Evolutionary conservation across 2,888 invertebrate species (phyloP).

Genomic region (Drosophila flavopinicola): DNA sequence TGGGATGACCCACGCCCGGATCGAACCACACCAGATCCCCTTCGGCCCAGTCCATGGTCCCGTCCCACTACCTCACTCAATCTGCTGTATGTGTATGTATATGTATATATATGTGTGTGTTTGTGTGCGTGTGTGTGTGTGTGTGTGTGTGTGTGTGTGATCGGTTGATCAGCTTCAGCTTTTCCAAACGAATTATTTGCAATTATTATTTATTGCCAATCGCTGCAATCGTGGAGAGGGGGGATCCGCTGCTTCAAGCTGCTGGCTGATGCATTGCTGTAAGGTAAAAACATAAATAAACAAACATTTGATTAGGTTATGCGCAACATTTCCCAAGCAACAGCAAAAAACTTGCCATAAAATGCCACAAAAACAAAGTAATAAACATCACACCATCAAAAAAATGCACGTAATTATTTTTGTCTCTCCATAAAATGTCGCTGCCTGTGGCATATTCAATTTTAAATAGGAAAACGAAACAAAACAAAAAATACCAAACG

Average conservation of each 20-base stretch:
- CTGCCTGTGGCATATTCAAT: constrained; percentile 56
- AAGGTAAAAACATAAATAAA: constrained; percentile 31
- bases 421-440: constrained; percentile 48
- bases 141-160: neutral
- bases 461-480: neutral
- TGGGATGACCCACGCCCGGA: constrained; percentile 94
- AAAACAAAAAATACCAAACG: neutral
- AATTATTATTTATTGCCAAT: constrained; percentile 7
- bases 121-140: neutral
- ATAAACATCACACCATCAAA: constrained; percentile 32
- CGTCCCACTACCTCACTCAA: constrained; percentile 6
- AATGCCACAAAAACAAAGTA: constrained; percentile 5
- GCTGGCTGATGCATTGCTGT: constrained; percentile 63
- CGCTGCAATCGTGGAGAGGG: neutral
- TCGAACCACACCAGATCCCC: constrained; percentile 98
- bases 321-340: constrained; percentile 43
- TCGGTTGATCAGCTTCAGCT: constrained; percentile 8
- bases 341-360: constrained; percentile 1
- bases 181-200: constrained; percentile 8
- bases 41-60: constrained; percentile 87
- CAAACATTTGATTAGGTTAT: constrained; percentile 24
- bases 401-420: constrained; percentile 62
- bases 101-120: neutral
- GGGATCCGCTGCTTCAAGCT: constrained; percentile 42
- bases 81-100: neutral